These are phyloP conservation scores for Staurois parvus DNA, from an alignment of 2,797 vertebrate genomes.

Conservation along the genomic window DNA sequence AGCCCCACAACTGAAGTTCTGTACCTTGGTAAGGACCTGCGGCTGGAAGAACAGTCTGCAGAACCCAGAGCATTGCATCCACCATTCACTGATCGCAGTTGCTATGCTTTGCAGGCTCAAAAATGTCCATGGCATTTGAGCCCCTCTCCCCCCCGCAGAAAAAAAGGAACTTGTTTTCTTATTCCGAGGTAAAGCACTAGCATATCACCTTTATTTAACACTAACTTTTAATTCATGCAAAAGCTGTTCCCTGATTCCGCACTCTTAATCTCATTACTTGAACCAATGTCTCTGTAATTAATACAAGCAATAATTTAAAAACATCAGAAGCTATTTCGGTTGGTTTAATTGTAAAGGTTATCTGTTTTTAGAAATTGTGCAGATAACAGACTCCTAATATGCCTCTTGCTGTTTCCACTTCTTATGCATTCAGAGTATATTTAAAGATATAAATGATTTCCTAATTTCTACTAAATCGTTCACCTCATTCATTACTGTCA, in stretches of 20 bases:
- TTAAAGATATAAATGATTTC: conserved; percentile 33
- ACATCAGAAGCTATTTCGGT: conserved; percentile 32
- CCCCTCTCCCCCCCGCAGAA: no score
- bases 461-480: conserved; percentile 24
- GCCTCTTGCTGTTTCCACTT: not conserved
- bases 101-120: no score
- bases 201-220: no score
- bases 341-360: conserved; percentile 28
- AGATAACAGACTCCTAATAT: conserved; percentile 32
- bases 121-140: no score
- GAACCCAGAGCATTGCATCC: no score
- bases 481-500: conserved; percentile 13
- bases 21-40: no score
- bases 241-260: conserved; percentile 10
- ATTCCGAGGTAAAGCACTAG: no score
- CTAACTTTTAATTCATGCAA: conserved; percentile 12
- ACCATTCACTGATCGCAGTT: no score
- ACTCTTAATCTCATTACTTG: conserved; percentile 26
- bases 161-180: no score
- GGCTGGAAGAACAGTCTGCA: no score
- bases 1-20: no score
- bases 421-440: conserved; percentile 1
- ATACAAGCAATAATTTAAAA: conserved; percentile 44
- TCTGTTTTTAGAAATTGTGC: conserved; percentile 41
- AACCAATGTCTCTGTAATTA: conserved; percentile 29